Percentiles rank a stretch among this genome's conserved stretches.
These are phyloP conservation scores for Drosophila putrida DNA, from an alignment of 2,888 invertebrate species.

Conservation along the genomic window DNA sequence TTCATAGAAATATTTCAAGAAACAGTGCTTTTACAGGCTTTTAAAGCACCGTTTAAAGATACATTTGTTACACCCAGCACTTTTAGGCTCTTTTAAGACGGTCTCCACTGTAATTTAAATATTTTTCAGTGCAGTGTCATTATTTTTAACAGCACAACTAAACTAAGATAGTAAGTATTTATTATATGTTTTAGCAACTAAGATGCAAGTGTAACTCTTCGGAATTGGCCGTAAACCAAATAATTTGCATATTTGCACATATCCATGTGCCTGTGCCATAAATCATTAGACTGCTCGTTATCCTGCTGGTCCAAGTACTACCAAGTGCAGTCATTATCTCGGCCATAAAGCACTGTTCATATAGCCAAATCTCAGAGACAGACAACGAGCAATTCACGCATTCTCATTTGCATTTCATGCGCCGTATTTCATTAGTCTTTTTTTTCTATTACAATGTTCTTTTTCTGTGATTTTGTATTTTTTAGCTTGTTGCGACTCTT, in stretches of 20 bases:
- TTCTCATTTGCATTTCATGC: constrained; percentile 52
- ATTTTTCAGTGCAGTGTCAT: background rate
- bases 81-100: background rate
- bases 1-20: too few relatives aligned
- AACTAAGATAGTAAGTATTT: background rate
- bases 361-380: constrained; percentile 12
- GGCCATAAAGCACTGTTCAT: constrained; percentile 18
- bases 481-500: constrained; percentile 39
- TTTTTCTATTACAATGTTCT: background rate
- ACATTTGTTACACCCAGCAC: background rate
- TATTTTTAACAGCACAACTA: background rate
- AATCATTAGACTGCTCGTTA: constrained; percentile 26
- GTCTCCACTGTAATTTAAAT: background rate
- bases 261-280: constrained; percentile 13
- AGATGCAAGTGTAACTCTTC: background rate
- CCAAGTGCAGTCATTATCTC: constrained; percentile 24
- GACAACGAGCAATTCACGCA: constrained; percentile 26
- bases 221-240: background rate
- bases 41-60: background rate
- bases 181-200: background rate
- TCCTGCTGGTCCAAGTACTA: constrained; percentile 6
- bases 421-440: constrained; percentile 23
- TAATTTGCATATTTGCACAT: background rate
- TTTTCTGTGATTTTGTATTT: constrained; percentile 11
- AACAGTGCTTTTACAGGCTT: too few relatives aligned